Evolutionary conservation across 2,888 invertebrate genomes (phyloP).

Genomic region (Cloeon dipterum): DNA sequence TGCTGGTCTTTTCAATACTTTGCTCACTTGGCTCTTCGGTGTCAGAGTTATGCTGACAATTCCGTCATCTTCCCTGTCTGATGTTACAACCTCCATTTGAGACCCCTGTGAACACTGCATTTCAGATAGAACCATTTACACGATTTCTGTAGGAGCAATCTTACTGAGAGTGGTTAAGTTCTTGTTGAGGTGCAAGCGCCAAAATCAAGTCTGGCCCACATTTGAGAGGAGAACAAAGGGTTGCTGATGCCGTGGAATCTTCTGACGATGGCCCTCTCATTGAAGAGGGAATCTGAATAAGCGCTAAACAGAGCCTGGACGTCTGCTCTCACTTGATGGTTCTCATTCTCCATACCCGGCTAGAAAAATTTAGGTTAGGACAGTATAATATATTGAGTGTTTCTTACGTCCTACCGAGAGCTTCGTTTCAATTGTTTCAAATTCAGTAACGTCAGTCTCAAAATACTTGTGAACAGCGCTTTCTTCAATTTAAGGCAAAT

Average conservation of each 20-base stretch:
- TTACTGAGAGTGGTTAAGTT: conserved; percentile 62
- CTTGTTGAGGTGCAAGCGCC: conserved; percentile 60
- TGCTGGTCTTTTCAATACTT: conserved; percentile 10
- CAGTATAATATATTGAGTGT: background rate
- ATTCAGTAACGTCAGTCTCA: conserved; percentile 27
- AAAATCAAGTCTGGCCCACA: conserved; percentile 80
- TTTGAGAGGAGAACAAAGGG: conserved; percentile 74
- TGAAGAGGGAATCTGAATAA: conserved; percentile 64
- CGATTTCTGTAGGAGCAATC: conserved; percentile 55
- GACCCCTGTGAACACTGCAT: no score
- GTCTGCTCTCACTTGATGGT: conserved; percentile 41
- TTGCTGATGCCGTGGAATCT: conserved; percentile 88
- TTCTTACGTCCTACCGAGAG: background rate
- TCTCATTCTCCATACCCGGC: conserved; percentile 22
- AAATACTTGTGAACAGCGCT: conserved; percentile 57
- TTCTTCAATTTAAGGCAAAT: conserved; percentile 44
- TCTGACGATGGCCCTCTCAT: conserved; percentile 66
- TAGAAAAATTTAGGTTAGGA: no score
- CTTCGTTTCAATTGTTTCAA: conserved; percentile 12
- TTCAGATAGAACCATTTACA: no score
- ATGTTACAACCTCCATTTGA: conserved; percentile 7
- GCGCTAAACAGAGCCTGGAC: conserved; percentile 44
- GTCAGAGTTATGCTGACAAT: conserved; percentile 2
- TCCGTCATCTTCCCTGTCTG: conserved; percentile 8
- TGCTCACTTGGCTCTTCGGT: background rate